Evolutionary conservation across 2,888 invertebrate species (phyloP).

Genomic region (Enoplolaimus lenunculus): DNA sequence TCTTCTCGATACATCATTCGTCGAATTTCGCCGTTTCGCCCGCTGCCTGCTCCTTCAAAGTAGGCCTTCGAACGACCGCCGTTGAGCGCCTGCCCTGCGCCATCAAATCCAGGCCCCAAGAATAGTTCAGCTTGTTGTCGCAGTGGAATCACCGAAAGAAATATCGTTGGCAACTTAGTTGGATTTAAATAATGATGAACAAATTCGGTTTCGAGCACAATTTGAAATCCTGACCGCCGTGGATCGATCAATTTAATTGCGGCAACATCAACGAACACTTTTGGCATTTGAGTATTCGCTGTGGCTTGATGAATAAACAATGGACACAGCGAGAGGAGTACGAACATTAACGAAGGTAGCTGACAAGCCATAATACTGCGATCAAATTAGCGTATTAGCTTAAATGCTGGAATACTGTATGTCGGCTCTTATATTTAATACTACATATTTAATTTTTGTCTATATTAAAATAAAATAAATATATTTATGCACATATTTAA

Average conservation of each 20-base stretch:
- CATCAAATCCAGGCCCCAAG: not conserved
- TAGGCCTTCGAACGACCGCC: not conserved
- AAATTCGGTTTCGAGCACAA: constrained; percentile 1
- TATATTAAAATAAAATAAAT: too few relatives aligned
- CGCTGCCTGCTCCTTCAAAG: not conserved
- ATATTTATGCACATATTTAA: too few relatives aligned
- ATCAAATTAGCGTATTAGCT: too few relatives aligned
- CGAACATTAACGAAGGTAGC: too few relatives aligned
- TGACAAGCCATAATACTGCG: too few relatives aligned
- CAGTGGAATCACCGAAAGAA: not conserved
- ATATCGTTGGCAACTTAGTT: constrained; percentile 3
- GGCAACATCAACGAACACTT: constrained; percentile 12
- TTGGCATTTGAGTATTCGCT: constrained; percentile 3
- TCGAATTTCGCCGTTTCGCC: not conserved
- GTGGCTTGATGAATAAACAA: too few relatives aligned
- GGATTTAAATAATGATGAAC: constrained; percentile 1
- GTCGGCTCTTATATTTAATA: too few relatives aligned
- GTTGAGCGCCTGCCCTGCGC: not conserved
- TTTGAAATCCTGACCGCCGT: not conserved
- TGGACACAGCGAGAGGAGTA: too few relatives aligned
- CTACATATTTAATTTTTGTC: too few relatives aligned
- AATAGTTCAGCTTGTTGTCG: not conserved
- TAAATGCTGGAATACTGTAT: too few relatives aligned
- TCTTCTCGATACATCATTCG: constrained; percentile 12
- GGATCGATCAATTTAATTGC: constrained; percentile 16